Base-by-base conservation (phyloP, 2,888 invertebrate species). In the Lottia scabra region DNA sequence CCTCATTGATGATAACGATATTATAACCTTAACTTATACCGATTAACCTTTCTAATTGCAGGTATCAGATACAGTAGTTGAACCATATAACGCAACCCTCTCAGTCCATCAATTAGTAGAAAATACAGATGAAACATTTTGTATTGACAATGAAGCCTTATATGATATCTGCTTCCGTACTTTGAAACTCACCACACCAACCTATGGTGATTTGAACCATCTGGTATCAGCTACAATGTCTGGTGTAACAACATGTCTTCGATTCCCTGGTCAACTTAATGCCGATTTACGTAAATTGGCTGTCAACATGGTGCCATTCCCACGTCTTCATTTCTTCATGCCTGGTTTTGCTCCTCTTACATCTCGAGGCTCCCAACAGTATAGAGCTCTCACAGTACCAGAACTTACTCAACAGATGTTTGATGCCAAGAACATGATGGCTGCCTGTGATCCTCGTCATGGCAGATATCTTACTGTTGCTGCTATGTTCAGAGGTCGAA, bases 371-470 rank as follows among this genome's bases (percentile, higher is more conserved):
- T 23, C 19, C 19, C 56, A 56, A 23, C 56, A 56, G 23, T 56
- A 56, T 23, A 56, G 56, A 56, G 56, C 56, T 23, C 56, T 56
- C 23, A 56, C 56, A 56, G 56, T 56, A 13, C 56, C 56, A 12
- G 56, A 56, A 56, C 56, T 56, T 56, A 19, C 56, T 56, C 56
- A 56, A 56, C 56, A 56, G 56, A 56, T 56, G 56, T 56, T 56
- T 23, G 56, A 56, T 56, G 56, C 56, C 56, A 56, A 56, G 13
- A 56, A 56, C 56, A 56, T 56, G 56, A 56, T 56, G 56, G 56
- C 56, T 56, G 56, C 56, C 56, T 56, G 56, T 56, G 56, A 56
- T 23, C 56, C 56, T 23, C 56, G 56, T 56, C 56, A 56, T 56
- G 56, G 56, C 13, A 19, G 56, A 10, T 56, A 56, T 56, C 56